Base-by-base conservation (phyloP, 2,113 vertebrate species). In the Siphamia tubifer region DNA sequence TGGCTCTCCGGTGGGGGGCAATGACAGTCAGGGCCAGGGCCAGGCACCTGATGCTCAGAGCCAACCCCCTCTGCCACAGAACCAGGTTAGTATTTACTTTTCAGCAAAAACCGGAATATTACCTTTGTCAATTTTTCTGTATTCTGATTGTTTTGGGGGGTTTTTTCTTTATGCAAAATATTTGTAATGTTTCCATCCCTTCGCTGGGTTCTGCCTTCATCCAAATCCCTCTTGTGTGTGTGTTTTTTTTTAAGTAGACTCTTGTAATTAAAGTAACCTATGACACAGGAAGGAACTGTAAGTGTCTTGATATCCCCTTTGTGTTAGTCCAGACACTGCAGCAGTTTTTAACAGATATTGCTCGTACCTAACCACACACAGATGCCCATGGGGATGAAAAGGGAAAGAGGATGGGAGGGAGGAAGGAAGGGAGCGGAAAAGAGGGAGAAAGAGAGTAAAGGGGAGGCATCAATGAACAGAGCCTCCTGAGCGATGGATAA, bases 1-100 rank as follows among this genome's bases (percentile, higher is more conserved):
- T 98, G 98, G 98, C 96, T 99, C 98, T 96, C 98, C 98, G 11
- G 97, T 99, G 91, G 98, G 98, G 94, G 97, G 98, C 94, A 99
- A 99, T 94, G 98, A 99, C 77, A 98, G 92, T 92, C 98, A 99
- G 93, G 97, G 96, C 93, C 97, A 98, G 87, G 95, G 97, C 93
- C 97, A 99, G 93, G 97, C 97, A 93, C 97, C 97, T 81, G 97
- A 98, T 90, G 96, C 96, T 92, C 97, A 98, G 92, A 97, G 96
- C 86, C 98, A 98, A 91, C 96, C 98, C 79, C 95, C 97, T 83
- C 94, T 97, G 90, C 96, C 96, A 88, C 97, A 98, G 92, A 98
- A 99, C 95, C 97, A 99, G 96, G 96, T 98, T 89, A 81, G 90
- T 35, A 25, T 32, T 42, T 6, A 58, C 20, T 52, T 13, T 36